Conservation (phyloP, 1,140 invertebrate species). For the Steinernema feltiae region DNA sequence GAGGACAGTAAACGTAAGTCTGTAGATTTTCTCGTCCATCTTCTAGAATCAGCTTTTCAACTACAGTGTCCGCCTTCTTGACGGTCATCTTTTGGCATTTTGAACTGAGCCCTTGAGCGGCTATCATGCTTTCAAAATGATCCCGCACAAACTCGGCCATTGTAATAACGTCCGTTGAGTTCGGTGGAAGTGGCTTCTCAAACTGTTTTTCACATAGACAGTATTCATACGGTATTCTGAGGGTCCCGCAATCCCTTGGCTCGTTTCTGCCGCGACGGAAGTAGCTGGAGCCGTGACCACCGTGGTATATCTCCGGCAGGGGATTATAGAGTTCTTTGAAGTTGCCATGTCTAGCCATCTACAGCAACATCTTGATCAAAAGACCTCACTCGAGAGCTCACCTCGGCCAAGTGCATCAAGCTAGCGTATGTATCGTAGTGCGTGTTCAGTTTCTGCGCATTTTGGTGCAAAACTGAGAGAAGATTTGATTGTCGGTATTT, state of each 20-base stretch:
- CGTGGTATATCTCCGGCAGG: not conserved
- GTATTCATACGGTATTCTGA: constrained; percentile 16
- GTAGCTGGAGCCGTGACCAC: not conserved
- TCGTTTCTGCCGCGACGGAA: not conserved
- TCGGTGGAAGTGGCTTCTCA: not conserved
- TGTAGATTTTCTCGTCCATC: not conserved
- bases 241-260: constrained; percentile 8
- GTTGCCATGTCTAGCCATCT: not conserved
- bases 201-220: constrained; percentile 19
- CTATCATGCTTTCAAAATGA: not conserved
- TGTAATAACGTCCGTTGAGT: not conserved
- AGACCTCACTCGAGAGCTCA: not conserved
- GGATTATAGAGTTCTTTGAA: not conserved
- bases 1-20: not conserved
- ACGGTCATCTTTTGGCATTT: not conserved
- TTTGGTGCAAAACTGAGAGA: constrained; percentile 16
- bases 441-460: constrained; percentile 28
- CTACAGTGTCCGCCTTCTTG: not conserved
- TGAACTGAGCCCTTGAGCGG: not conserved
- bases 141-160: not conserved
- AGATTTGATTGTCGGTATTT: constrained; percentile 4
- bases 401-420: constrained; percentile 24
- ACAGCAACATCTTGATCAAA: not conserved
- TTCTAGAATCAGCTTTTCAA: not conserved
- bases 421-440: constrained; percentile 30